A percentile compares a stretch with the other conserved stretches of the same genome.
These are phyloP conservation scores for Mergus octosetaceus DNA, from an alignment of 2,797 vertebrate species.

Conservation along the genomic window DNA sequence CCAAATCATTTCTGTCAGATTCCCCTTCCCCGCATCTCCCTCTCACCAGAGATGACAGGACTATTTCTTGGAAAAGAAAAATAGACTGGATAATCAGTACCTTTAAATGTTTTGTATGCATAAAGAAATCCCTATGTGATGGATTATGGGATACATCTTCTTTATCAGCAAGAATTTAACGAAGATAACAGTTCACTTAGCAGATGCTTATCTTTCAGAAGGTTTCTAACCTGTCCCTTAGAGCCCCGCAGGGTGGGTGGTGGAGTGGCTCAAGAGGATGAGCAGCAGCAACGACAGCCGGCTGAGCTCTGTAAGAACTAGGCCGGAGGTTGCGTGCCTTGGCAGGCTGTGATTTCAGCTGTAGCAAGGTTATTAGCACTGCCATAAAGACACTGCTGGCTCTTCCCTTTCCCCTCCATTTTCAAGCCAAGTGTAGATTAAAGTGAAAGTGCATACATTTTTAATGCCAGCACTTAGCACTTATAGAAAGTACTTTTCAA, in stretches of 20 bases:
- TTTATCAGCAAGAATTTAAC: background rate
- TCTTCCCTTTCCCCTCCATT: background rate
- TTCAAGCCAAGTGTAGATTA: background rate
- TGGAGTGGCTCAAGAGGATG: background rate
- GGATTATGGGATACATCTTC: background rate
- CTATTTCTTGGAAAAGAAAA: background rate
- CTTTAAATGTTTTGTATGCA: background rate
- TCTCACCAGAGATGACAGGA: background rate
- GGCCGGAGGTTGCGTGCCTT: background rate
- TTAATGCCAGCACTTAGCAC: slow-evolving; percentile 59
- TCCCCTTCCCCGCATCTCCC: background rate
- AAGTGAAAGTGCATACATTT: slow-evolving; percentile 51
- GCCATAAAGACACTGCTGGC: background rate
- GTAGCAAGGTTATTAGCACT: background rate
- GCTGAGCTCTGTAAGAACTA: background rate
- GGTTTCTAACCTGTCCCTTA: background rate
- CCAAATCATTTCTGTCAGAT: background rate
- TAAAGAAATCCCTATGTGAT: background rate
- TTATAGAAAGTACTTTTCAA: slow-evolving; percentile 42
- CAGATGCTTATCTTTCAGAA: background rate
- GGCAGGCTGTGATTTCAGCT: background rate
- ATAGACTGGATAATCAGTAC: background rate
- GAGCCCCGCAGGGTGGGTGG: background rate
- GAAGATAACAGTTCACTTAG: background rate
- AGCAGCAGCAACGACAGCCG: background rate